Evolutionary conservation across 2,888 invertebrate species (phyloP).

Genomic region (Drosophila meridiana): DNA sequence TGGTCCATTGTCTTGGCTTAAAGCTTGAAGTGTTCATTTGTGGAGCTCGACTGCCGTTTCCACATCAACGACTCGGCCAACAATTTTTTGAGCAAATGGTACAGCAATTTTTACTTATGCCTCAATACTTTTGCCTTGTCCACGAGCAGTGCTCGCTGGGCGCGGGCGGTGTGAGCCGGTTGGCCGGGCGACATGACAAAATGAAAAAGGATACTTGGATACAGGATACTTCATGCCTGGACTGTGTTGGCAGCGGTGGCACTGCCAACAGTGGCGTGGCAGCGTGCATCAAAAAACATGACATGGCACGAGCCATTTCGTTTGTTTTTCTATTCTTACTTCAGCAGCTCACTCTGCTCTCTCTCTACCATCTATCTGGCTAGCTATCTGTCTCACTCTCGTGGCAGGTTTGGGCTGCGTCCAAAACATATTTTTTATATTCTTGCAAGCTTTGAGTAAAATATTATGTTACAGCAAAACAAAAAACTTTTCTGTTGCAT

Average conservation of each 20-base stretch:
- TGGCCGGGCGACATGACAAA: constrained; percentile 62
- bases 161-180: not conserved
- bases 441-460: constrained; percentile 71
- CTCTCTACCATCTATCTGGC: too few relatives aligned
- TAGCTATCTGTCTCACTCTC: not conserved
- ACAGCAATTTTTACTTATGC: constrained; percentile 78
- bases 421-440: constrained; percentile 68
- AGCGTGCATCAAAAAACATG: constrained; percentile 73
- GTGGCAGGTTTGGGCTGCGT: constrained; percentile 20
- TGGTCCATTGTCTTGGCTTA: constrained; percentile 56
- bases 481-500: constrained; percentile 59
- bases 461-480: constrained; percentile 69
- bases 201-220: constrained; percentile 61
- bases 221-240: constrained; percentile 37
- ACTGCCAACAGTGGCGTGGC: constrained; percentile 22
- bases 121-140: constrained; percentile 74
- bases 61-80: constrained; percentile 53
- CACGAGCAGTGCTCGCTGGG: constrained; percentile 18
- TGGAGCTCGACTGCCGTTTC: constrained; percentile 36
- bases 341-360: constrained; percentile 40
- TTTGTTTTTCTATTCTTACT: constrained; percentile 68
- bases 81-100: constrained; percentile 62
- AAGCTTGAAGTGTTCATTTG: constrained; percentile 48
- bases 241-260: constrained; percentile 24
- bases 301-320: constrained; percentile 78